Base-by-base conservation (phyloP, 2,113 vertebrate species). In the Trogon surrucura region DNA sequence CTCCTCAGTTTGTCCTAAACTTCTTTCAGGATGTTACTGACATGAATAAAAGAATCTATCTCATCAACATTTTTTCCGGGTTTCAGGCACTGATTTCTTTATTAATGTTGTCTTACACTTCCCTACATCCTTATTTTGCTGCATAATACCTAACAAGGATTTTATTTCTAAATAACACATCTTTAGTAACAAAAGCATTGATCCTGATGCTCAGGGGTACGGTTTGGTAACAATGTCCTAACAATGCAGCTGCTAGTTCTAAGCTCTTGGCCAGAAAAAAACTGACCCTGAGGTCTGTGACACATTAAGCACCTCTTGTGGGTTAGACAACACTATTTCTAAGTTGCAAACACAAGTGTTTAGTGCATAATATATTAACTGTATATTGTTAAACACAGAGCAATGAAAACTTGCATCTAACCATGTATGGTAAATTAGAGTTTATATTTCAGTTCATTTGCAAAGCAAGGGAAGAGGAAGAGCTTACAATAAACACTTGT, bases 401-500 rank as follows among this genome's bases (percentile, higher is more conserved):
- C 30, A 69, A 44, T 27, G 21, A 65, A 86, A 93, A 78, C 77
- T 81, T 79, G 34, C 47, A 32, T 73, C 44, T 78, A 62, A 85
- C 75, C n/a, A 73, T 12, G 22, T 73, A 80, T 60, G 56, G 82
- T 70, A 85, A 84, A 74, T 20, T 53, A 67, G 16, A 67, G 84
- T 87, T 95, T 75, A 66, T 67, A 77, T 94, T 94, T 90, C 75
- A 73, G 66, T 45, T 83, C 44, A 36, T 85, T 93, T 94, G 67
- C 54, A 32, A 93, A 72, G 70, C 30, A 83, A 27, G 2, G 44
- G 58, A 93, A 89, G 78, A 93, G 85, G 87, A 96, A 96, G 54
- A 88, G 48, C 34, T 72, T 90, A 70, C 82, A 90, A 64, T 93
- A 97, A 96, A 94, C 89, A 94, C 85, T 95, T 95, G 91, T 95